Base-by-base conservation (phyloP, 2,797 vertebrate species). In the Tapirus indicus region DNA sequence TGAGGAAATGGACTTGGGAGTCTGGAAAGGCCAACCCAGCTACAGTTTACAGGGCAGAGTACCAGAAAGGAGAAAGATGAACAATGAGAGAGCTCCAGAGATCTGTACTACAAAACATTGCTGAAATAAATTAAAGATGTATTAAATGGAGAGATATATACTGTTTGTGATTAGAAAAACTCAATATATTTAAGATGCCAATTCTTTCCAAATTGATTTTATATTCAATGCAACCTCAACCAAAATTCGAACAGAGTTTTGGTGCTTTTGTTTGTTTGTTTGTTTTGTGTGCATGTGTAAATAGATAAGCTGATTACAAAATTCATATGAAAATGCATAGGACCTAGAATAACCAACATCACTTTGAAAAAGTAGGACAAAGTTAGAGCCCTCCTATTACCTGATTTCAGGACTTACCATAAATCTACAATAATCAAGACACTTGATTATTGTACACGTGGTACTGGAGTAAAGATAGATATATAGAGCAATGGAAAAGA, bases 281-380 rank as follows among this genome's bases (percentile, higher is more conserved):
- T 60, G 58, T 82, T 49, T 78, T 56, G 13, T 54, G 16, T n/a
- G 16, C 5, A 10, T 56, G 18, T 78, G 3, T 49, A 89, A 88
- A 92, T 27, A 82, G 32, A 72, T 56, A 85, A 84, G 25, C 38
- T 94, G 75, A 78, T 89, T 84, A 92, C 77, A 92, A 95, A 97
- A 88, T 85, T 88, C 41, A 62, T 60, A 95, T 35, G 80, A 29
- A 83, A 93, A 96, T 84, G 0, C 56, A 91, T 94, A 97, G 32
- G 29, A 87, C 54, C 29, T 58, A 95, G 69, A 78, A 89, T 75
- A 92, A 93, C 52, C 64, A 94, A 96, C 96, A 96, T 18, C 20
- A 74, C 78, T 95, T 82, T 75, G 78, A 91, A 89, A 95, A 96
- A 86, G 49, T 86, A 96, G 83, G 49, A 78, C 56, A 86, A 91